These are phyloP conservation scores for Caenorhabditis zanzibari DNA, from an alignment of 2,888 invertebrate genomes.

Conservation along the genomic window DNA sequence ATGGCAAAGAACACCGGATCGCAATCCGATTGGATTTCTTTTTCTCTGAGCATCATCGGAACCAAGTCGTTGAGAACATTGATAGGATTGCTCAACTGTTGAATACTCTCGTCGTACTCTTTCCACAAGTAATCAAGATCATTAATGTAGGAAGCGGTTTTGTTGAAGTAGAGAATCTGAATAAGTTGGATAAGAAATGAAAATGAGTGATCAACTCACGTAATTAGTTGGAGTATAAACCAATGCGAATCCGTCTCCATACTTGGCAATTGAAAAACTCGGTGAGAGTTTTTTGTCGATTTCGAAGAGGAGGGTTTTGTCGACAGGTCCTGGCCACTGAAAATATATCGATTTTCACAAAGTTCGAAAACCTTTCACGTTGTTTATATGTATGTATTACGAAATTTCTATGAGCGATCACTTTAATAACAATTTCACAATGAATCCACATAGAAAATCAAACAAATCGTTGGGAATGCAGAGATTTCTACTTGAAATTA, in stretches of 20 bases:
- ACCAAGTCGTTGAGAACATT: slow-evolving; percentile 28
- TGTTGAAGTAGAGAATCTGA: slow-evolving; percentile 39
- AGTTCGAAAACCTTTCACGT: neutral
- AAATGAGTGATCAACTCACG: neutral
- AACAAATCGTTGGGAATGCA: too few relatives aligned
- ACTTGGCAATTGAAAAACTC: slow-evolving; percentile 10
- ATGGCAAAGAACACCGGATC: slow-evolving; percentile 33
- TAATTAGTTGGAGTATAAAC: slow-evolving; percentile 27
- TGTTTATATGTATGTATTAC: too few relatives aligned
- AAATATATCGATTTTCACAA: neutral
- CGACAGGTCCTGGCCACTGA: slow-evolving; percentile 44
- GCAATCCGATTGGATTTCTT: slow-evolving; percentile 6
- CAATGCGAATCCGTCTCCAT: slow-evolving; percentile 30
- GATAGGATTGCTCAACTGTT: neutral
- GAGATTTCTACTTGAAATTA: neutral
- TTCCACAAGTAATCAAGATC: slow-evolving; percentile 23
- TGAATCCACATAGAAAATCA: too few relatives aligned
- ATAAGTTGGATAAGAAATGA: neutral
- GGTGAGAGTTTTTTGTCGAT: slow-evolving; percentile 12
- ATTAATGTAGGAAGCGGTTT: neutral
- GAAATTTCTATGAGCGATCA: neutral
- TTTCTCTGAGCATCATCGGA: slow-evolving; percentile 11
- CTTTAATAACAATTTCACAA: too few relatives aligned
- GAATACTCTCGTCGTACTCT: slow-evolving; percentile 4
- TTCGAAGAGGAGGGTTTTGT: neutral